These are phyloP conservation scores for Tetramorium alpestre DNA, from an alignment of 1,140 invertebrate genomes.

Conservation along the genomic window DNA sequence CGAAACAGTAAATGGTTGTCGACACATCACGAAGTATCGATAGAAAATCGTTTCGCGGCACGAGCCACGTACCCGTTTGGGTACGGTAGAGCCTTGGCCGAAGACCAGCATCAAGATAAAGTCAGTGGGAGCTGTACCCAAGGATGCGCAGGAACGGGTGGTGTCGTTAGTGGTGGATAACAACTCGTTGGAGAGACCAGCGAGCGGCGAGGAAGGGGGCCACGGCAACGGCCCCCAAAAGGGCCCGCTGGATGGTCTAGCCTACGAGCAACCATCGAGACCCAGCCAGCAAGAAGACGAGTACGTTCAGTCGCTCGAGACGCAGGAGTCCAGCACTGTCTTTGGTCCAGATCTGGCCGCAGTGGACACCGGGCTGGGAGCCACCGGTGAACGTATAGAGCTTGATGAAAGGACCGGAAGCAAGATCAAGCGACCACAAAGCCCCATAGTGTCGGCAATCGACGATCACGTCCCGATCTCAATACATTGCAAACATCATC, in stretches of 20 bases:
- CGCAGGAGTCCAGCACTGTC: conserved; percentile 29
- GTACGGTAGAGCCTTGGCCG: conserved; percentile 76
- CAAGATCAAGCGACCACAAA: conserved; percentile 28
- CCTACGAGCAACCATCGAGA: conserved; percentile 57
- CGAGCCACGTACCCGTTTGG: conserved; percentile 69
- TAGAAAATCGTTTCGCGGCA: conserved; percentile 26
- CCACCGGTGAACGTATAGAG: conserved; percentile 17
- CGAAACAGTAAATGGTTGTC: conserved; percentile 64
- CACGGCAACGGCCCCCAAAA: conserved; percentile 77
- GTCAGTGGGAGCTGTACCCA: conserved; percentile 72
- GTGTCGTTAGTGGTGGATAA: conserved; percentile 79
- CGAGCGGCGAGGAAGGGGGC: conserved; percentile 70
- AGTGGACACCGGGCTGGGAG: conserved; percentile 41
- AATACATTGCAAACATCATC: conserved; percentile 54
- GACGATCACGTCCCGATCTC: conserved; percentile 48
- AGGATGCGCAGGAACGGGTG: conserved; percentile 79
- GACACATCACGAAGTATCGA: neutral
- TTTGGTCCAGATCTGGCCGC: conserved; percentile 25
- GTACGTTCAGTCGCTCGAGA: conserved; percentile 16
- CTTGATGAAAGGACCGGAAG: conserved; percentile 43
- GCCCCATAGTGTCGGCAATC: conserved; percentile 18
- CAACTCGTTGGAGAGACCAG: conserved; percentile 70
- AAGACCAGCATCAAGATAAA: conserved; percentile 81
- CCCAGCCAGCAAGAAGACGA: conserved; percentile 18
- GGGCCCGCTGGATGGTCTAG: conserved; percentile 76